Base-by-base conservation (phyloP, 2,797 vertebrate species). In the Agapornis canus region DNA sequence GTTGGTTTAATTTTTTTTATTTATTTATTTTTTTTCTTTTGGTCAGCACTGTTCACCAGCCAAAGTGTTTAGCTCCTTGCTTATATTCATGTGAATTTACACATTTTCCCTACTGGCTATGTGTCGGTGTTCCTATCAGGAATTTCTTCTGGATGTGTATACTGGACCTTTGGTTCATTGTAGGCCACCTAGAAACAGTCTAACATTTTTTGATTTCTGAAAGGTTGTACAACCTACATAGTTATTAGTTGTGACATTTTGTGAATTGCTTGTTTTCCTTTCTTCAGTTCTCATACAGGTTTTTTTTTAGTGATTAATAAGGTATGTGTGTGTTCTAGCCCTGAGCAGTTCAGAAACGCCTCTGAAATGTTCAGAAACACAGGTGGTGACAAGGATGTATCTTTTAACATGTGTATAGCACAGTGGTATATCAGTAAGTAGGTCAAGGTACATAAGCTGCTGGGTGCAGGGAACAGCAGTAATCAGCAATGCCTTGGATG, bases 401-500 rank as follows among this genome's bases (percentile, higher is more conserved):
- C 54, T 85, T 71, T 68, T 48, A 48, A 35, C 17, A 11, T 6
- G 7, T n/a, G 16, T 18, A 35, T 27, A 83, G 19, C 16, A 54
- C 47, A 73, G 37, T 18, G 9, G 35, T 64, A 14, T 45, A 43
- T 20, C 35, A 54, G 40, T 9, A 77, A 82, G 35, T 66, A 60
- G 57, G 52, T 86, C 40, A 84, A 43, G 20, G 32, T 19, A 47
- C 20, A 37, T 39, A 65, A 25, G 39, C 4, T 72, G 4, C 49
- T 69, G 71, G 45, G 45, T 65, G 21, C 4, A 1, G 42, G 45
- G 39, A 85, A n/a, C 37, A 40, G 13, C 31, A 6, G 20, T 35
- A 17, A 4, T 7, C 60, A 69, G 39, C 3, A 3, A 29, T 37
- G 6, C 18, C 39, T 77, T 0, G 0, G 37, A 18, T 18, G 26